A percentile compares a stretch with the other conserved stretches of the same genome.
These are phyloP conservation scores for Cyclopterus lumpus DNA, from an alignment of 2,797 vertebrate species.

Conservation along the genomic window DNA sequence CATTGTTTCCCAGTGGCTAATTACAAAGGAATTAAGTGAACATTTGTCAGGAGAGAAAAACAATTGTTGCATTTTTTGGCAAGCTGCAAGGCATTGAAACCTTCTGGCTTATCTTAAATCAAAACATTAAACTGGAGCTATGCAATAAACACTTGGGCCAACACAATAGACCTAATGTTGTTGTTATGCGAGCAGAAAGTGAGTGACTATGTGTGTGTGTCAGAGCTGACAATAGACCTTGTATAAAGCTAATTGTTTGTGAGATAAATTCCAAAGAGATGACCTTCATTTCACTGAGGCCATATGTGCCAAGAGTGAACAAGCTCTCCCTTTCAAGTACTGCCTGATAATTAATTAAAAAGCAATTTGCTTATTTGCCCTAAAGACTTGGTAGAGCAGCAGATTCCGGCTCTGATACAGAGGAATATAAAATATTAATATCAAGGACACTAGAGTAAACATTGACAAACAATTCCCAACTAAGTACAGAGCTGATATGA, in stretches of 20 bases:
- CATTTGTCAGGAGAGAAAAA: slow-evolving; percentile 59
- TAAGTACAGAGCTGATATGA: slow-evolving; percentile 7
- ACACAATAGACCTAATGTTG: slow-evolving; percentile 62
- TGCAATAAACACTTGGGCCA: slow-evolving; percentile 66
- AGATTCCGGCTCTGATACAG: slow-evolving; percentile 81
- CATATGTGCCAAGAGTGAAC: slow-evolving; percentile 24
- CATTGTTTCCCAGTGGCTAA: slow-evolving; percentile 41
- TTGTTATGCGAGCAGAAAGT: slow-evolving; percentile 28
- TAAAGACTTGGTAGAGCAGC: slow-evolving; percentile 38
- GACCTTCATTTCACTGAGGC: slow-evolving; percentile 36
- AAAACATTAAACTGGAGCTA: slow-evolving; percentile 67
- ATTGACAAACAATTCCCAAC: slow-evolving; percentile 11
- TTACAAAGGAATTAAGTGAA: slow-evolving; percentile 53
- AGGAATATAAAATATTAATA: slow-evolving; percentile 51
- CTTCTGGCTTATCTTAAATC: slow-evolving; percentile 66
- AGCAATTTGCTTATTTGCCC: slow-evolving; percentile 23
- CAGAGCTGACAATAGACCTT: slow-evolving; percentile 31
- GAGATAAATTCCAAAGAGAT: slow-evolving; percentile 37
- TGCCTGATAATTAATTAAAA: slow-evolving; percentile 44
- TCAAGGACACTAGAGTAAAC: slow-evolving; percentile 24
- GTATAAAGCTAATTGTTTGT: slow-evolving; percentile 34
- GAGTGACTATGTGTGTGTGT: slow-evolving; percentile 16
- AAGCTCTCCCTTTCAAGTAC: slow-evolving; percentile 63
- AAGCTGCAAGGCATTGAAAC: slow-evolving; percentile 63
- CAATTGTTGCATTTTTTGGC: slow-evolving; percentile 61